Conservation (phyloP, 2,113 vertebrate species). For the Chaetodon auriga region DNA sequence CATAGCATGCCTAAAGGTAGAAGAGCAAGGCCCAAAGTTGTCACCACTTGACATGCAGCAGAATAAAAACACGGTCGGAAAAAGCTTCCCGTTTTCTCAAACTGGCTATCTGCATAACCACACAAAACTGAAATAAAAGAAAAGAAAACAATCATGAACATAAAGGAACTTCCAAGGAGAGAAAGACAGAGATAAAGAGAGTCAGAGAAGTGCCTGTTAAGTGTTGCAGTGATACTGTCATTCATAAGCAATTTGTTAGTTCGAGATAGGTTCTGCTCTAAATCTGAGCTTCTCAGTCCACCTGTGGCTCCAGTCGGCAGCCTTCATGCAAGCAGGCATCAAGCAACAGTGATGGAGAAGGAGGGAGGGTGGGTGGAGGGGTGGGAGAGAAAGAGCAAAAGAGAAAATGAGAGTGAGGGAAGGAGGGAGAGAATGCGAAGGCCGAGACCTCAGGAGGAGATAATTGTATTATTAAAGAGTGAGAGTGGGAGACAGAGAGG, state of each 20-base stretch:
- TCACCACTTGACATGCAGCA: constrained; percentile 85
- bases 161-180: constrained; percentile 61
- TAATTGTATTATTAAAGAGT: constrained; percentile 66
- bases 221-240: constrained; percentile 82
- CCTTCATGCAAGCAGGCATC: constrained; percentile 99
- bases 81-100: constrained; percentile 67
- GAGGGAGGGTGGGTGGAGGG: constrained; percentile 82
- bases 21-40: constrained; percentile 79
- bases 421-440: constrained; percentile 75
- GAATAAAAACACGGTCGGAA: constrained; percentile 70
- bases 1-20: constrained; percentile 82
- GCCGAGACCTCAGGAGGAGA: constrained; percentile 70
- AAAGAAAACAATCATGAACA: constrained; percentile 32
- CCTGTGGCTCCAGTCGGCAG: constrained; percentile 84
- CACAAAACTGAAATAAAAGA: constrained; percentile 56
- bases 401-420: constrained; percentile 46
- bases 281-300: constrained; percentile 80
- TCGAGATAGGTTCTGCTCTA: constrained; percentile 70
- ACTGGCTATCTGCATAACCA: constrained; percentile 72
- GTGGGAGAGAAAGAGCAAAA: constrained; percentile 56
- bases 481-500: constrained; percentile 41
- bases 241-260: constrained; percentile 83
- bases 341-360: constrained; percentile 86
- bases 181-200: constrained; percentile 74
- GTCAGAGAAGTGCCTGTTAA: constrained; percentile 76